Conservation (phyloP, 1,140 invertebrate genomes). For the Leptinotarsa lineolata region DNA sequence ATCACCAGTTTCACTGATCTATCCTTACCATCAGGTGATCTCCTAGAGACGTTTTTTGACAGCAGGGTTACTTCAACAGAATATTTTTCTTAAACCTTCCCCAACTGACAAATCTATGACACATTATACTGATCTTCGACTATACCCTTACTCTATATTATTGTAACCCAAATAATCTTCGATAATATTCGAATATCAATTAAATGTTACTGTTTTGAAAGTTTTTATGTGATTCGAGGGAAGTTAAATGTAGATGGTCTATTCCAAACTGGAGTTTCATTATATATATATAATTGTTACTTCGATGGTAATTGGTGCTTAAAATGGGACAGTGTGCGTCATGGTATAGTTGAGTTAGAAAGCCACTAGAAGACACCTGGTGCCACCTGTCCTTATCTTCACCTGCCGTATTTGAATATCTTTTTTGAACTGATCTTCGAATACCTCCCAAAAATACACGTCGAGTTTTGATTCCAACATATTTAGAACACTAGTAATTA, state of each 20-base stretch:
- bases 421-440: conserved; percentile 7
- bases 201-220: conserved; percentile 56
- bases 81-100: not conserved
- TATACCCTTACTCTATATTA: conserved; percentile 25
- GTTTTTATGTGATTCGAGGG: conserved; percentile 54
- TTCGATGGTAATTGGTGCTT: conserved; percentile 25
- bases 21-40: too few relatives aligned
- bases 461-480: too few relatives aligned
- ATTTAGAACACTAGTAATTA: too few relatives aligned
- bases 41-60: too few relatives aligned
- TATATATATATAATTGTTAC: conserved; percentile 38
- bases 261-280: conserved; percentile 45
- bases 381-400: conserved; percentile 18
- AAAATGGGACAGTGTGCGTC: conserved; percentile 7
- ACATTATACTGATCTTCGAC: not conserved
- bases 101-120: not conserved
- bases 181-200: conserved; percentile 48
- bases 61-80: too few relatives aligned
- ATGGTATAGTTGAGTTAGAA: conserved; percentile 37
- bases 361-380: not conserved
- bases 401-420: conserved; percentile 33
- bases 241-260: conserved; percentile 47
- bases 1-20: too few relatives aligned
- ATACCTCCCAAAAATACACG: not conserved
- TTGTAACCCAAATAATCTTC: conserved; percentile 36